These are phyloP conservation scores for Acrobasis consociella DNA, from an alignment of 2,888 invertebrate genomes.

Conservation along the genomic window DNA sequence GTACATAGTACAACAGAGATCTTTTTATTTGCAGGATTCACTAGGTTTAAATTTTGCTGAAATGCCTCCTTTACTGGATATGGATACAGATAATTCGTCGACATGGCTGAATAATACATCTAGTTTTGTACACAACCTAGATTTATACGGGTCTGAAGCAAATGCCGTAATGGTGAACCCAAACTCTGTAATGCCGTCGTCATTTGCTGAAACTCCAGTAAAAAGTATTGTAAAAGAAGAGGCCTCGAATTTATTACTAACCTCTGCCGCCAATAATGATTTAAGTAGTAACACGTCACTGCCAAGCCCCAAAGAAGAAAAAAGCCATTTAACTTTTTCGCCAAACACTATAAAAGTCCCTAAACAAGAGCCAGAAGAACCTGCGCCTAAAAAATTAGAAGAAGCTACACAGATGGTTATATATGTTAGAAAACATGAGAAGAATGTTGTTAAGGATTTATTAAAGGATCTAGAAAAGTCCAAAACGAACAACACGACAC, in stretches of 20 bases:
- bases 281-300: conserved; percentile 68
- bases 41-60: conserved; percentile 84
- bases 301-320: conserved; percentile 85
- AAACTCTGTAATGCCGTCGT: conserved; percentile 93
- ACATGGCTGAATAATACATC: conserved; percentile 84
- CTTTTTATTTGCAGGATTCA: conserved; percentile 72
- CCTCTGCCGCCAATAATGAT: conserved; percentile 64
- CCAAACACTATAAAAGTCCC: conserved; percentile 86
- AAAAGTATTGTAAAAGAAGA: conserved; percentile 76
- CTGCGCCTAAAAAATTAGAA: conserved; percentile 58
- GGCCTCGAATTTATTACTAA: conserved; percentile 73
- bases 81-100: conserved; percentile 85
- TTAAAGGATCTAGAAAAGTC: conserved; percentile 80
- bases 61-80: conserved; percentile 84
- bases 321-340: conserved; percentile 88
- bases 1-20: background rate
- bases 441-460: conserved; percentile 86
- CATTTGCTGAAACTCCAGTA: conserved; percentile 81
- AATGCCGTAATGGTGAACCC: conserved; percentile 94
- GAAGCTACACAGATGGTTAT: conserved; percentile 79
- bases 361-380: conserved; percentile 67
- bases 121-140: conserved; percentile 86
- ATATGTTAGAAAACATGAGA: conserved; percentile 74
- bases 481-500: conserved; percentile 55
- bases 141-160: conserved; percentile 87